Evolutionary conservation across 2,797 vertebrate genomes (phyloP), one percentile per base, ranked within the genome.

Genomic region (Artibeus jamaicensis): DNA sequence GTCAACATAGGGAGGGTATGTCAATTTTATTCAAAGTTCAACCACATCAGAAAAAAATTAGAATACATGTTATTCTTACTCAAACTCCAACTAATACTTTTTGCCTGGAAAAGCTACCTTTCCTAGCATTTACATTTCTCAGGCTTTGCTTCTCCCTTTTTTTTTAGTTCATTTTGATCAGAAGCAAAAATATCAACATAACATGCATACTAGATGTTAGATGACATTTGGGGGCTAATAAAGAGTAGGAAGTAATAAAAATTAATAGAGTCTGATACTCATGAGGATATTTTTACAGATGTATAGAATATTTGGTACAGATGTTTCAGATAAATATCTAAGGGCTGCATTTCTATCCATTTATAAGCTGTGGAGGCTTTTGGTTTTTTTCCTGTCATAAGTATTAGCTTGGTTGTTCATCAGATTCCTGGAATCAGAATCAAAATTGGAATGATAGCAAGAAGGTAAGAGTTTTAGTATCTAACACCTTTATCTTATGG

Each of bases 21-120:
- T 21, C 83, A 65, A 95, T 8, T 46, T 86, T 73, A 93, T 79
- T 86, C 73, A 48, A 92, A 91, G 70, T 70, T 88, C 34, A 94
- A 84, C 55, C 86, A 93, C 79, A 92, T 86, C 73, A 88, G 57
- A 93, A 85, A 82, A 68, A 68, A 96, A 70, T 12, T 22, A 91
- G 34, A 18, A 44, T 76, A 44, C 19, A 81, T 78, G 19, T 84
- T 37, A 78, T 34, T 81, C 42, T 86, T 37, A 93, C 19, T 91
- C 53, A 95, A 67, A 89, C 78, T 83, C 65, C 3, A 22, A 88
- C 24, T 44, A 89, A 91, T 32, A 78, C 0, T 76, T 65, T 88
- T 34, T 84, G 48, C 19, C 86, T 93, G 11, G 19, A 77, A 67
- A 84, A 87, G 79, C 2, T 55, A 84, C 3, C 11, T 62, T 86